Conservation (phyloP, 2,888 invertebrate genomes). For the Plebejus anna region DNA sequence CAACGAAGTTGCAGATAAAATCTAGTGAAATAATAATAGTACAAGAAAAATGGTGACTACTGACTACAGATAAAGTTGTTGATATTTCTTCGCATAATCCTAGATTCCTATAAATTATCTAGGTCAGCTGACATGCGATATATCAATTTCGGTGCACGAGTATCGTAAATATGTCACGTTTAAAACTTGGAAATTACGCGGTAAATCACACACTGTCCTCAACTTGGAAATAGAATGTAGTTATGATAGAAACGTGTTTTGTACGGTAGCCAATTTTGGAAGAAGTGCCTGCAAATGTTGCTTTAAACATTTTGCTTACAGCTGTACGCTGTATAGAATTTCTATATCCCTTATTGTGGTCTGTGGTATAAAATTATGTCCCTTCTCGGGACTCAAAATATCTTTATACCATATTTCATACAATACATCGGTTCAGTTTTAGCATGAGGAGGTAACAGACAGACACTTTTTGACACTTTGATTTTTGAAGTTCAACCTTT, state of each 20-base stretch:
- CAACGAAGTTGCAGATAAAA: too few species aligned
- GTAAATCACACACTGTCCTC: slow-evolving; percentile 16
- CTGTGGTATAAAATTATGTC: too few species aligned
- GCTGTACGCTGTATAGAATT: not conserved
- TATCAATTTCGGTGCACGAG: slow-evolving; percentile 7
- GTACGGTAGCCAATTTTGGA: not conserved
- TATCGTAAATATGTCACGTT: slow-evolving; percentile 19
- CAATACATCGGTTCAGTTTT: too few species aligned
- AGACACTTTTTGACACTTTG: too few species aligned
- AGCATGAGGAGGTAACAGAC: too few species aligned
- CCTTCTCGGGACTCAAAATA: too few species aligned
- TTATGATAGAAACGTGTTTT: not conserved
- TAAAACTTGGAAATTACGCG: not conserved
- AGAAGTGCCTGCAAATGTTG: not conserved
- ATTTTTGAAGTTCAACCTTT: too few species aligned
- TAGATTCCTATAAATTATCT: slow-evolving; percentile 10
- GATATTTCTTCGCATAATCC: not conserved
- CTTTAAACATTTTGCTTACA: not conserved
- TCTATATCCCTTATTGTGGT: too few species aligned
- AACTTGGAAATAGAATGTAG: not conserved
- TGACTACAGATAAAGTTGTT: not conserved
- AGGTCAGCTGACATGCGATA: slow-evolving; percentile 20
- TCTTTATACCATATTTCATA: too few species aligned
- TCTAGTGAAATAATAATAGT: not conserved
- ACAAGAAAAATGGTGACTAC: not conserved